Evolutionary conservation across 2,113 vertebrate genomes (phyloP).

Genomic region (Saimiri boliviensis): DNA sequence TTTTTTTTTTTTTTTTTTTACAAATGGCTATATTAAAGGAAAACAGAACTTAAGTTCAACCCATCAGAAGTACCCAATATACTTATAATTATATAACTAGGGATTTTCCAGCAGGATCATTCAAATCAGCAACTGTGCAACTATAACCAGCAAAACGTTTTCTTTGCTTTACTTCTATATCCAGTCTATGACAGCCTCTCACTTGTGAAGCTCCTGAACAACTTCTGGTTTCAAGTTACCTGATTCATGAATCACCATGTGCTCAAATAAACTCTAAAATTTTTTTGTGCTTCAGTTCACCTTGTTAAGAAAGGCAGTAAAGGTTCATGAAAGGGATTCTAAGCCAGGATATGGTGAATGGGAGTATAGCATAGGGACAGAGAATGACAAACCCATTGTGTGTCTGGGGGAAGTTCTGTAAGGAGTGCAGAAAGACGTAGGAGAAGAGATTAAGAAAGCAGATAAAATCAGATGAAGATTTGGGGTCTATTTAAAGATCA

Average conservation of each 20-base stretch:
- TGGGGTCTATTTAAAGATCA: slow-evolving; percentile 6
- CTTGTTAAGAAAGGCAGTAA: background rate
- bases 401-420: slow-evolving; percentile 9
- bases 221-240: background rate
- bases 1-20: background rate
- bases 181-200: background rate
- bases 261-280: background rate
- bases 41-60: background rate
- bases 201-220: background rate
- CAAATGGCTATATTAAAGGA: background rate
- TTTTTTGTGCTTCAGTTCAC: background rate
- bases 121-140: background rate
- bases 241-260: background rate
- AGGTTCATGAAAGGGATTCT: background rate
- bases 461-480: slow-evolving; percentile 49
- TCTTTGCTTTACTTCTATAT: background rate
- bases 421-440: background rate
- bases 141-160: background rate
- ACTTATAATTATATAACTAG: background rate
- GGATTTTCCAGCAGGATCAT: background rate
- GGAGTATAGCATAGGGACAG: background rate
- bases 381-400: background rate
- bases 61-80: background rate
- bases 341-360: background rate
- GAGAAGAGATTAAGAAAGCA: slow-evolving; percentile 21